Evolutionary conservation across 2,888 invertebrate species (phyloP).

Genomic region (Altica lythri): DNA sequence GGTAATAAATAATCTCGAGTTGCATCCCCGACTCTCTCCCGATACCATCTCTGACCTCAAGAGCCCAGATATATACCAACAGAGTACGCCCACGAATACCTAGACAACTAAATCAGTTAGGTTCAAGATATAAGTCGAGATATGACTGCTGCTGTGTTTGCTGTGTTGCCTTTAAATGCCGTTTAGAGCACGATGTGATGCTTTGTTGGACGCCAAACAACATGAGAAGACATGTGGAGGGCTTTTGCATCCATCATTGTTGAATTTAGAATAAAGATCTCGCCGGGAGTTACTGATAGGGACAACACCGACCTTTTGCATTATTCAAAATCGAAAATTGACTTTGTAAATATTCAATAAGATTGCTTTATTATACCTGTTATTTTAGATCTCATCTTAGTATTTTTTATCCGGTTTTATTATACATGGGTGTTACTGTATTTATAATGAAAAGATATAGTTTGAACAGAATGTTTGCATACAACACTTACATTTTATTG

Average conservation of each 20-base stretch:
- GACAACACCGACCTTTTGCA: slow-evolving; percentile 21
- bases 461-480: too few species aligned
- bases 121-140: slow-evolving; percentile 39
- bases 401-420: background rate
- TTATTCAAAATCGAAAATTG: slow-evolving; percentile 24
- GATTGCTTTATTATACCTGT: slow-evolving; percentile 17
- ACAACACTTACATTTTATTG: too few species aligned
- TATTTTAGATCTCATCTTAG: slow-evolving; percentile 14
- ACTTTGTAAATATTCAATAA: slow-evolving; percentile 15
- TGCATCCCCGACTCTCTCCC: slow-evolving; percentile 51
- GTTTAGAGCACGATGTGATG: slow-evolving; percentile 48
- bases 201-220: slow-evolving; percentile 36
- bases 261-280: slow-evolving; percentile 24
- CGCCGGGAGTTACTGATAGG: slow-evolving; percentile 17
- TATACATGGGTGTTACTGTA: background rate
- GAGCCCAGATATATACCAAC: slow-evolving; percentile 50
- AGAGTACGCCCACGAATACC: slow-evolving; percentile 56
- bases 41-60: slow-evolving; percentile 38
- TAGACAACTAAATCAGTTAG: slow-evolving; percentile 59
- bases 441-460: background rate
- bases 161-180: slow-evolving; percentile 46
- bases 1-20: slow-evolving; percentile 55
- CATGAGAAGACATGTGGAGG: slow-evolving; percentile 31
- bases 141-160: slow-evolving; percentile 39
- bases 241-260: slow-evolving; percentile 30